Evolutionary conservation across 2,888 invertebrate genomes (phyloP), one percentile per base, ranked within the genome.

Genomic region (Drosophila fungiperda): DNA sequence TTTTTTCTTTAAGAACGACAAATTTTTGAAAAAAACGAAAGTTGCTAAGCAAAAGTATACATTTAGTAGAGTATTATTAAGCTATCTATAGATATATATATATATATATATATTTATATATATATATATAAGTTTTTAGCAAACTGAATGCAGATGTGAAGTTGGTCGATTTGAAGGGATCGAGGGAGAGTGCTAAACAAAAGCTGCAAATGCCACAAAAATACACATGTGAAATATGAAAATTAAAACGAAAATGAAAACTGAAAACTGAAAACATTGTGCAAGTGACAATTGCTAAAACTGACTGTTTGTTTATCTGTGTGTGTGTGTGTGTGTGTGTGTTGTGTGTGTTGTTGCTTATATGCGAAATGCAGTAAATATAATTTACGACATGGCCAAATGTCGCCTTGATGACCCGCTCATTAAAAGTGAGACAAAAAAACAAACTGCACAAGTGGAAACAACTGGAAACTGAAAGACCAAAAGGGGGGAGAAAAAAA

Each of bases 301-400:
- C 35, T 58, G 60, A 29, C 1, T 65, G 3, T 57, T 5, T 48
- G 40, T 53, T 15, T 59, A 20, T 55, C 29, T 29, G n/a, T 50
- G 29, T 60, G 11, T 45, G 38, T 60, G 15, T 45, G 8, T 53
- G 50, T 55, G 40, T 54, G 42, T 38, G 57, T 53, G 32, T 54
- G 42, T 52, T 54, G 65, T 23, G 23, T 23, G 23, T 66, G 50
- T 55, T 61, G 20, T 55, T 66, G 63, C 17, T 60, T 67, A 63
- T 73, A 45, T 78, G 77, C 65, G 83, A 83, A 83, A 70, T 86
- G 82, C 74, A 70, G 84, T 68, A 76, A 78, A 84, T 82, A 84
- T 87, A 85, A 84, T 82, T 87, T 80, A 84, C 85, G 73, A 65
- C 69, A 84, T 78, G 82, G 71, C 87, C 80, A 82, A 85, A 80